Percentiles rank a stretch among this genome's conserved stretches.
Conservation (phyloP, 2,888 invertebrate species). For the Patella caerulea region DNA sequence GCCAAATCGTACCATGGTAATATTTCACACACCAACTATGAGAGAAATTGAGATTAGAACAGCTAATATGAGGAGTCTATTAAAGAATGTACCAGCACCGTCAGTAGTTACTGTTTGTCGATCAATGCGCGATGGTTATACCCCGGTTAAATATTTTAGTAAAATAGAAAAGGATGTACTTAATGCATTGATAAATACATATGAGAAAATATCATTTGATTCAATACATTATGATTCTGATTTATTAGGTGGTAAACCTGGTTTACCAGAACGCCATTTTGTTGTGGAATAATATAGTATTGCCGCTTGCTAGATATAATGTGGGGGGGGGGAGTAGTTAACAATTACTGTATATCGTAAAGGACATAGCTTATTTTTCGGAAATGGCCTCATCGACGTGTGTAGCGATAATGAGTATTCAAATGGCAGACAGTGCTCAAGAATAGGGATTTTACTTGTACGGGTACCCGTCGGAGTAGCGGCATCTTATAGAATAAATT, state of each 20-base stretch:
- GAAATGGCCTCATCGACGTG: no score
- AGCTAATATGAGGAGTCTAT: slow-evolving; percentile 34
- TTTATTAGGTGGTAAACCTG: slow-evolving; percentile 56
- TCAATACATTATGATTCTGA: slow-evolving; percentile 53
- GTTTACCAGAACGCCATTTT: slow-evolving; percentile 41
- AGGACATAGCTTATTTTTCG: no score
- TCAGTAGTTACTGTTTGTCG: slow-evolving; percentile 56
- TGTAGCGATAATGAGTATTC: no score
- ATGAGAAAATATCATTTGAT: slow-evolving; percentile 26
- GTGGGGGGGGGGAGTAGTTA: no score
- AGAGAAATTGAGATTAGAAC: slow-evolving; percentile 42
- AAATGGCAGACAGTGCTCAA: no score
- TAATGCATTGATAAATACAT: slow-evolving; percentile 36
- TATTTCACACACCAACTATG: slow-evolving; percentile 43
- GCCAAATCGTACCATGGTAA: slow-evolving; percentile 43
- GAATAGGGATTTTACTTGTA: no score
- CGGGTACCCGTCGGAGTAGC: no score
- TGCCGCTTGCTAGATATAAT: no score
- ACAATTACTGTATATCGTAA: no score
- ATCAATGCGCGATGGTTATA: slow-evolving; percentile 64
- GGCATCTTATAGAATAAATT: no score
- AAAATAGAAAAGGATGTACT: slow-evolving; percentile 54
- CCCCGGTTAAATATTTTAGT: slow-evolving; percentile 53
- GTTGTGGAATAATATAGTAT: no score
- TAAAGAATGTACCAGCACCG: slow-evolving; percentile 39